Base-by-base conservation (phyloP, 2,113 vertebrate species). In the Gobiocypris rarus region DNA sequence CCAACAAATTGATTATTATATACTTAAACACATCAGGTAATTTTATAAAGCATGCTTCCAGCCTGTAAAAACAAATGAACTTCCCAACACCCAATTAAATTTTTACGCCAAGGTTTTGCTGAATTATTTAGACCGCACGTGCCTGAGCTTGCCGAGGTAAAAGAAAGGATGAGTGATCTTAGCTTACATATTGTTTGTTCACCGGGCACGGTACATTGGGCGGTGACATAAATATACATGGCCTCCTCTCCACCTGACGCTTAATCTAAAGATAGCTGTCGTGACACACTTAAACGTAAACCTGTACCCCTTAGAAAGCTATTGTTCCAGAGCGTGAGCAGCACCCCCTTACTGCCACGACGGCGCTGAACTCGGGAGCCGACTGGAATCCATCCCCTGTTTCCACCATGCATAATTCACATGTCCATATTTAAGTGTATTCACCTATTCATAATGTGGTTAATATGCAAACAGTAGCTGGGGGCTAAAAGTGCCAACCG, bases 121-220 rank as follows among this genome's bases (percentile, higher is more conserved):
- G 50, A 91, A 90, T 88, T 84, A 91, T 89, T 86, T 11, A 88
- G 45, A 28, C 8, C 7, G 73, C 84, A 83, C 54, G 80, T 89
- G 84, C 88, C 61, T 24, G 43, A 56, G 73, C 24, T 63, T 24
- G 34, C 75, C 24, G 76, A 82, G 87, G 74, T 89, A 84, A 88
- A 82, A 83, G 56, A 82, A 86, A 61, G 86, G 85, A 75, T 91
- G 85, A 81, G 83, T 89, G 81, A 87, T 82, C 88, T 91, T 91
- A 83, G 75, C 75, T 88, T 90, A 87, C 85, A 70, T 86, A 85
- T 85, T 67, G 75, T 79, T 63, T 82, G 86, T 71, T 70, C 78
- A 48, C 45, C 34, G 17, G 54, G 54, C 70, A 81, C 41, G 63
- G 65, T 77, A 80, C 67, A 88, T 31, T 38, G 78, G 41, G 48